These are phyloP conservation scores for Hoplostethus atlanticus DNA, from an alignment of 2,797 vertebrate species.

Conservation along the genomic window DNA sequence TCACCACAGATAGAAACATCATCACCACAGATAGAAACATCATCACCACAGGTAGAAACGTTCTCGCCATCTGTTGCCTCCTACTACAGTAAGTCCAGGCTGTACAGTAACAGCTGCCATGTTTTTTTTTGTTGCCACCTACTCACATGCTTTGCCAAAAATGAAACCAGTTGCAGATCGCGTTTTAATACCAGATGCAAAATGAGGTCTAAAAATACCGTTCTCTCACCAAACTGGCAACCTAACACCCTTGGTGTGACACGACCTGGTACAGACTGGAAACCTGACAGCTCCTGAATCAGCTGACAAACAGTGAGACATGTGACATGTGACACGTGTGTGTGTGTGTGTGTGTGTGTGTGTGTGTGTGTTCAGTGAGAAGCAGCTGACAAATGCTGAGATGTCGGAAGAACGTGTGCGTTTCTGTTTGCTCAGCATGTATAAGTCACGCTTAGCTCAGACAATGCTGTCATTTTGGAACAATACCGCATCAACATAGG, in stretches of 20 bases:
- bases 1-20: too few species aligned
- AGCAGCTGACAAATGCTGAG: constrained; percentile 24
- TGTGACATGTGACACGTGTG: not conserved
- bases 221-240: not conserved
- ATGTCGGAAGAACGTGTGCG: not conserved
- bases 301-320: constrained; percentile 15
- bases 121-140: too few species aligned
- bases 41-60: too few species aligned
- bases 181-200: not conserved
- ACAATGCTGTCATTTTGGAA: constrained; percentile 10
- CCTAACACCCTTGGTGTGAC: not conserved
- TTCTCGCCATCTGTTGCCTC: too few species aligned
- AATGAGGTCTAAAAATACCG: not conserved
- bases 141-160: too few species aligned
- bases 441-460: not conserved
- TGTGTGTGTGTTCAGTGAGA: constrained; percentile 23
- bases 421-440: not conserved
- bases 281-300: constrained; percentile 12
- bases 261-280: not conserved
- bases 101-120: too few species aligned
- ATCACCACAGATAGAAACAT: too few species aligned
- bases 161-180: not conserved
- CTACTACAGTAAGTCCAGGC: too few species aligned
- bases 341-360: not conserved
- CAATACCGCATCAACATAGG: not conserved